Percentiles rank a stretch among this genome's conserved stretches.
These are phyloP conservation scores for Callorhinus ursinus DNA, from an alignment of 2,113 vertebrate species.

Conservation along the genomic window DNA sequence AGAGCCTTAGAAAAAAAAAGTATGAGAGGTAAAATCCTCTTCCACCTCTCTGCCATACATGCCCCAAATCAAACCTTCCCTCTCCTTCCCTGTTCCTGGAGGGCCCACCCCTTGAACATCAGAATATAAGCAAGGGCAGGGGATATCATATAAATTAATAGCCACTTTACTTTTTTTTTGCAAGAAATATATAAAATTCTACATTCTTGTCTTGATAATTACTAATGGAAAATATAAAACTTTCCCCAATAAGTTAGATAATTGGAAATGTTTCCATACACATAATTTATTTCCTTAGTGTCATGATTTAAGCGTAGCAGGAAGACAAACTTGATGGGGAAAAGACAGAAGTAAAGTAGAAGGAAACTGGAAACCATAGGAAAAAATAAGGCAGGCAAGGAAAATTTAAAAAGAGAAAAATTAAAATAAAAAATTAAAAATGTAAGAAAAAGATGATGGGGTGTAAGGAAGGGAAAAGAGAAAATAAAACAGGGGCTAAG, in stretches of 20 bases:
- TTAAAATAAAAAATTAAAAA: not conserved
- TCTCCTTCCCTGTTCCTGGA: not conserved
- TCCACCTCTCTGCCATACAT: not conserved
- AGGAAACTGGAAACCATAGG: not conserved
- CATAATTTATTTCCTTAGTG: not conserved
- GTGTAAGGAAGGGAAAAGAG: not conserved
- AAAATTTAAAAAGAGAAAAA: not conserved
- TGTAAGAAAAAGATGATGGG: not conserved
- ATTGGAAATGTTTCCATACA: not conserved
- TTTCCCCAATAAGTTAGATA: not conserved
- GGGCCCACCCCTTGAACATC: not conserved
- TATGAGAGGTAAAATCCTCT: not conserved
- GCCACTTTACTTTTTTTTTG: not conserved
- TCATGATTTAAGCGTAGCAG: not conserved
- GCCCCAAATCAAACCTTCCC: not conserved
- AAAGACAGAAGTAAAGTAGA: not conserved
- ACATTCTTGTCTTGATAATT: constrained; percentile 11
- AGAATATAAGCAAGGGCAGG: not conserved
- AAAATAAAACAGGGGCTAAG: not conserved
- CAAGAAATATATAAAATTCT: not conserved
- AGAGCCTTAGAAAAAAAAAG: not conserved
- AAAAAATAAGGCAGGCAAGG: not conserved
- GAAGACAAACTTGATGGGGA: not conserved
- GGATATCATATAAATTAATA: not conserved
- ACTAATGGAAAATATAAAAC: constrained; percentile 11